Conservation (phyloP, 2,888 invertebrate species). For the Meta bourneti region DNA sequence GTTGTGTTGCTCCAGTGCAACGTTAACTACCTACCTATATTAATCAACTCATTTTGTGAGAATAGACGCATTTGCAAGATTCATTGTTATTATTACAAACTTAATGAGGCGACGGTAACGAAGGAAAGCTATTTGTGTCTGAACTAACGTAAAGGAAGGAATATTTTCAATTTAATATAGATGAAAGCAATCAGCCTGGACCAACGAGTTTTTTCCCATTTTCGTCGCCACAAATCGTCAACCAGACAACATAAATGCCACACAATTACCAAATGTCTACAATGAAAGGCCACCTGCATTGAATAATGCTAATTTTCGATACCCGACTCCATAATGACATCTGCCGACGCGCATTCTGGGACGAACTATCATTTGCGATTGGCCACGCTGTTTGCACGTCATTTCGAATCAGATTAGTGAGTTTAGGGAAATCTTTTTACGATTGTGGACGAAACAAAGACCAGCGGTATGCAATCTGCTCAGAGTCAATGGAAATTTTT, state of each 20-base stretch:
- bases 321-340: constrained; percentile 1
- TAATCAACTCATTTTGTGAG: too few species aligned
- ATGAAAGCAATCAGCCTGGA: too few species aligned
- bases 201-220: too few species aligned
- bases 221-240: not conserved
- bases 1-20: too few species aligned
- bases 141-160: too few species aligned
- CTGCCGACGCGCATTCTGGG: not conserved
- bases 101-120: too few species aligned
- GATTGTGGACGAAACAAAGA: not conserved
- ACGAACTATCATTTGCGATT: constrained; percentile 18
- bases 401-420: not conserved
- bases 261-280: constrained; percentile 17
- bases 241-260: not conserved
- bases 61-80: too few species aligned
- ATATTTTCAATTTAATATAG: too few species aligned
- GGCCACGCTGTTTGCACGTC: not conserved
- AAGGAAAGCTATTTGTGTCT: too few species aligned
- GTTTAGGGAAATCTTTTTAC: constrained; percentile 13
- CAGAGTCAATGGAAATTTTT: not conserved
- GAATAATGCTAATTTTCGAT: constrained; percentile 24
- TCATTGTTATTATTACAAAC: too few species aligned
- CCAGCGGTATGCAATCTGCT: not conserved
- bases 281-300: constrained; percentile 11
- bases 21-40: too few species aligned